These are phyloP conservation scores for Enteromius fasciolatus DNA, from an alignment of 2,797 vertebrate genomes.

Conservation along the genomic window DNA sequence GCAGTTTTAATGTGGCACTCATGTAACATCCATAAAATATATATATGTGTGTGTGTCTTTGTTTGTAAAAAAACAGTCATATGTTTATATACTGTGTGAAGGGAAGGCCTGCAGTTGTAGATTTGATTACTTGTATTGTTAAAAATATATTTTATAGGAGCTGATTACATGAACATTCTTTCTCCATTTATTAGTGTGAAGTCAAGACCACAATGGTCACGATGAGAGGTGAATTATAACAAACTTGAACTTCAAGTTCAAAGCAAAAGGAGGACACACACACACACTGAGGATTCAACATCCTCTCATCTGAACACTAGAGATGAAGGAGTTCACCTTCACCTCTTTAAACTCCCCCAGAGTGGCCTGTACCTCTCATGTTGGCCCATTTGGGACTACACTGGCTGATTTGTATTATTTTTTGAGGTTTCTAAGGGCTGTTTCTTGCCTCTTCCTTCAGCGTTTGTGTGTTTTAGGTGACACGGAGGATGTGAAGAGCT, in stretches of 20 bases:
- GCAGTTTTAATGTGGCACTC: background rate
- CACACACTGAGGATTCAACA: background rate
- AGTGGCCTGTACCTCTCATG: background rate
- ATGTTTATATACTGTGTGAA: background rate
- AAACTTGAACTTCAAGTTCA: slow-evolving; percentile 13
- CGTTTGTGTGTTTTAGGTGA: slow-evolving; percentile 54
- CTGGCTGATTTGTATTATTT: slow-evolving; percentile 56
- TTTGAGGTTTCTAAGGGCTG: slow-evolving; percentile 38
- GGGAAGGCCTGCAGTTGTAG: background rate
- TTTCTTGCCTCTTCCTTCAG: slow-evolving; percentile 61
- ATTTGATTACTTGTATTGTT: background rate
- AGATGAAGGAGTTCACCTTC: slow-evolving; percentile 1
- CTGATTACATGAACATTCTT: background rate
- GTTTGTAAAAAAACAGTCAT: background rate
- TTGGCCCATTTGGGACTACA: slow-evolving; percentile 12
- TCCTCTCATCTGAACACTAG: background rate
- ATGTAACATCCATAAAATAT: background rate
- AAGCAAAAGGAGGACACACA: background rate
- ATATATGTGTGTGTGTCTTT: too few species aligned
- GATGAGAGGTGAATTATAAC: background rate
- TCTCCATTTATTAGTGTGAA: slow-evolving; percentile 7
- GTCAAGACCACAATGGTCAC: background rate
- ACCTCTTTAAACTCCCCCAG: slow-evolving; percentile 17
- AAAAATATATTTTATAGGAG: background rate
- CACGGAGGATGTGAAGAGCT: slow-evolving; percentile 45